These are phyloP conservation scores for Yoshiicerus persimilis DNA, from an alignment of 1,140 invertebrate genomes.

Conservation along the genomic window DNA sequence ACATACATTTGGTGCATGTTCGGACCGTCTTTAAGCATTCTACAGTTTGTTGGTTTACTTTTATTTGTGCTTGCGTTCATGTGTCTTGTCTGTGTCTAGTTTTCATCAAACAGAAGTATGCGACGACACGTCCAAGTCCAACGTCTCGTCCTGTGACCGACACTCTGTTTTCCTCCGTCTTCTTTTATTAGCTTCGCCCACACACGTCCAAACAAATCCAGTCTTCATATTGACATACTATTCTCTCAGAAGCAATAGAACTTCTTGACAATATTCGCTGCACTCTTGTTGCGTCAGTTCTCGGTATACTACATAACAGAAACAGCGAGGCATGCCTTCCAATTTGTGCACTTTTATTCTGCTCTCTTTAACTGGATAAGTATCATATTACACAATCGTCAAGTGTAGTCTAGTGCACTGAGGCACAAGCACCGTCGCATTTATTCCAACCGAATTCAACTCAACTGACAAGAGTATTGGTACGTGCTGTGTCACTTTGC, in stretches of 20 bases:
- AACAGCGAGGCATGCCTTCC: background rate
- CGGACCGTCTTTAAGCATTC: background rate
- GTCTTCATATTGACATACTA: background rate
- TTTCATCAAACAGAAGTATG: background rate
- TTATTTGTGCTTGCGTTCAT: background rate
- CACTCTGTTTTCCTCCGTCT: background rate
- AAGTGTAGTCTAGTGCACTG: no score
- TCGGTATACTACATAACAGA: no score
- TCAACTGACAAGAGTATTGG: no score
- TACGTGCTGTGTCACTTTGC: background rate
- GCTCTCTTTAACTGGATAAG: background rate
- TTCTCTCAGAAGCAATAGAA: background rate
- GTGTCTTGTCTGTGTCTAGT: background rate
- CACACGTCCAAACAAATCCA: background rate
- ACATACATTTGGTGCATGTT: background rate
- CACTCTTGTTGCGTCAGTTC: background rate
- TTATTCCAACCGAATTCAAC: background rate
- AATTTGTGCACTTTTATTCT: background rate
- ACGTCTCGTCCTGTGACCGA: background rate
- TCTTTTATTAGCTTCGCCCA: background rate
- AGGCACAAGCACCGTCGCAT: background rate
- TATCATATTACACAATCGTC: background rate
- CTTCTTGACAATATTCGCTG: background rate
- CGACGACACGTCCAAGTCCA: background rate
- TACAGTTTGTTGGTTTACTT: background rate